phyloP scores from a whole-genome alignment of 2,113 vertebrate genomes.

The Lanius collurio region DNA sequence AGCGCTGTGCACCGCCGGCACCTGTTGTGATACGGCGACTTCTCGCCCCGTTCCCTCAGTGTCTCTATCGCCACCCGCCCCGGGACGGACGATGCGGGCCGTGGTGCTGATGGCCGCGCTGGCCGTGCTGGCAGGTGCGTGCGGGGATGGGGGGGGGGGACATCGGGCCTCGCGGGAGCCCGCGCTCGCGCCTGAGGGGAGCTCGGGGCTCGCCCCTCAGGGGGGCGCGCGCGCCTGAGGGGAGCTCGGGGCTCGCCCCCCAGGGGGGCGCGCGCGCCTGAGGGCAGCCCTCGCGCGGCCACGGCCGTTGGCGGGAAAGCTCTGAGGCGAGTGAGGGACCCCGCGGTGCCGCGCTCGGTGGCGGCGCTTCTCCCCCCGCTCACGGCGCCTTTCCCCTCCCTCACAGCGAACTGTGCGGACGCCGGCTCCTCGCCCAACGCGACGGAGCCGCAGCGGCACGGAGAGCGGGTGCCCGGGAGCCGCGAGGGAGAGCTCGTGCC shows the following conservation, averaged over 20 bases:
- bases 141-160: not conserved
- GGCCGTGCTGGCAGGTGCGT: slow-evolving; percentile 19
- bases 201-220: too few relatives aligned
- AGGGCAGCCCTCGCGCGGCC: not conserved
- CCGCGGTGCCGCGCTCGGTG: not conserved
- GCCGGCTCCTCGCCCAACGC: slow-evolving; percentile 8
- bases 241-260: not conserved
- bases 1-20: not conserved
- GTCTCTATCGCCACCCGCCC: not conserved
- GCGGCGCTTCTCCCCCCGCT: not conserved
- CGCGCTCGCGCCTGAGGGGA: too few relatives aligned
- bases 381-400: not conserved
- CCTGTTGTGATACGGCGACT: not conserved
- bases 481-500: not conserved
- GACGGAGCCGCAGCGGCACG: slow-evolving; percentile 11
- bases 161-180: too few relatives aligned
- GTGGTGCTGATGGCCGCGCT: not conserved
- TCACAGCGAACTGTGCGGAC: not conserved
- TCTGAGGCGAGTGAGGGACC: not conserved
- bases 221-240: not conserved
- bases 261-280: not conserved
- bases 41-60: not conserved
- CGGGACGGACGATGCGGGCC: not conserved
- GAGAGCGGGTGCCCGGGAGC: not conserved
- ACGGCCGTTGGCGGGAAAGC: not conserved